Evolutionary conservation across 2,113 vertebrate species (phyloP).

Genomic region (Numenius arquata): DNA sequence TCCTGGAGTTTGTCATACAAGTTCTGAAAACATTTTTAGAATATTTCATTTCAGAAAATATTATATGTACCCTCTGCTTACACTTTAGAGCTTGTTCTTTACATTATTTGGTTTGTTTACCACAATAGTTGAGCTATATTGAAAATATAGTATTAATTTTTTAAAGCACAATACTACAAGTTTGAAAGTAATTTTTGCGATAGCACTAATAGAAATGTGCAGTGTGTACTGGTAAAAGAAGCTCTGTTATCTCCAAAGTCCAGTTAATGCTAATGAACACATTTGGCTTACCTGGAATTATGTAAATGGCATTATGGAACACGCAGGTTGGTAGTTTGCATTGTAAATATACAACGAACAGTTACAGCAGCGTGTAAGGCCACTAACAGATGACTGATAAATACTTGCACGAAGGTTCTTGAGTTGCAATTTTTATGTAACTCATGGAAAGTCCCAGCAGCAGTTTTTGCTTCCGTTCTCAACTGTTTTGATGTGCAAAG

Average conservation of each 20-base stretch:
- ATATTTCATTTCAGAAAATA: background rate
- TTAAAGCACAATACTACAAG: background rate
- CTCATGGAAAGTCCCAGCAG: background rate
- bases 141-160: background rate
- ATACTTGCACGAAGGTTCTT: background rate
- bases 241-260: background rate
- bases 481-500: background rate
- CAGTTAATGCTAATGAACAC: background rate
- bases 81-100: background rate
- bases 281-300: background rate
- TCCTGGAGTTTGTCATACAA: background rate
- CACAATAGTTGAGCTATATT: background rate
- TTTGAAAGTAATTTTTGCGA: background rate
- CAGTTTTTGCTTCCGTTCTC: background rate
- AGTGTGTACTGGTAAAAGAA: background rate
- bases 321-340: background rate
- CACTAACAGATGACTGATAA: background rate
- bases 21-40: background rate
- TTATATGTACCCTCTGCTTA: background rate
- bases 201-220: background rate
- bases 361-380: background rate
- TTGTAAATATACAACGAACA: background rate
- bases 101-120: background rate
- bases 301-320: background rate
- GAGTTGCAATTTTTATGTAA: background rate